A percentile compares a stretch with the other conserved stretches of the same genome.
These are phyloP conservation scores for Cetonia aurata DNA, from an alignment of 2,888 invertebrate species.

Conservation along the genomic window DNA sequence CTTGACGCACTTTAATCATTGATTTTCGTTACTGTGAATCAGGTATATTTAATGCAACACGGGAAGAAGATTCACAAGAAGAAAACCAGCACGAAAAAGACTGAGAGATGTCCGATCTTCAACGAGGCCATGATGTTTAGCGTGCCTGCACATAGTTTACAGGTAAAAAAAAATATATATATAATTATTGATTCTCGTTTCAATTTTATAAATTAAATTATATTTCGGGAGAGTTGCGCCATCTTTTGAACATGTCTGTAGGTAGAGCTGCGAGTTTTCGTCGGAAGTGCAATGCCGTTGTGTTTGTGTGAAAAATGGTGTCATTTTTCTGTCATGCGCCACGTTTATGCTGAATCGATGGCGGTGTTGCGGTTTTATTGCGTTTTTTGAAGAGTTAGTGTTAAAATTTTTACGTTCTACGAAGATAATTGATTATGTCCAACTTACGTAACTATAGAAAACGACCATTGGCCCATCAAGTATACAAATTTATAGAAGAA, in stretches of 20 bases:
- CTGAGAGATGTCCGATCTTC: slow-evolving; percentile 82
- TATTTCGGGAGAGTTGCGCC: not conserved
- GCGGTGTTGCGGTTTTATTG: too few relatives aligned
- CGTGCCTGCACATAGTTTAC: slow-evolving; percentile 78
- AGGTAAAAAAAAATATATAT: slow-evolving; percentile 66
- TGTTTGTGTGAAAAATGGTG: too few relatives aligned
- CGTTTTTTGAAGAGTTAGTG: too few relatives aligned
- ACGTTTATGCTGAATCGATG: too few relatives aligned
- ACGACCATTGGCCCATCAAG: slow-evolving; percentile 3
- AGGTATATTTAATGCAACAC: slow-evolving; percentile 84
- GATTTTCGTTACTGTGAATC: slow-evolving; percentile 15
- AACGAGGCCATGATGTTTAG: slow-evolving; percentile 90
- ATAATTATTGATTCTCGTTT: not conserved
- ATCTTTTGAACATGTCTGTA: not conserved
- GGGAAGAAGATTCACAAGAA: slow-evolving; percentile 87
- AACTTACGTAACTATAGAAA: not conserved
- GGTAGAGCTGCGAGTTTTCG: too few relatives aligned
- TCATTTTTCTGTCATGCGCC: too few relatives aligned
- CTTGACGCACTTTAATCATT: not conserved
- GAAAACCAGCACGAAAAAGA: slow-evolving; percentile 81
- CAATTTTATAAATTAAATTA: not conserved
- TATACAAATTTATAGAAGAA: not conserved
- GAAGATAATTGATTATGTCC: not conserved
- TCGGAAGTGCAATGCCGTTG: too few relatives aligned
- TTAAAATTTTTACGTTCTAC: too few relatives aligned